Percentiles rank a stretch among this genome's conserved stretches.
phyloP scores from a whole-genome alignment of 2,113 vertebrate genomes.

The Ifrita kowaldi region DNA sequence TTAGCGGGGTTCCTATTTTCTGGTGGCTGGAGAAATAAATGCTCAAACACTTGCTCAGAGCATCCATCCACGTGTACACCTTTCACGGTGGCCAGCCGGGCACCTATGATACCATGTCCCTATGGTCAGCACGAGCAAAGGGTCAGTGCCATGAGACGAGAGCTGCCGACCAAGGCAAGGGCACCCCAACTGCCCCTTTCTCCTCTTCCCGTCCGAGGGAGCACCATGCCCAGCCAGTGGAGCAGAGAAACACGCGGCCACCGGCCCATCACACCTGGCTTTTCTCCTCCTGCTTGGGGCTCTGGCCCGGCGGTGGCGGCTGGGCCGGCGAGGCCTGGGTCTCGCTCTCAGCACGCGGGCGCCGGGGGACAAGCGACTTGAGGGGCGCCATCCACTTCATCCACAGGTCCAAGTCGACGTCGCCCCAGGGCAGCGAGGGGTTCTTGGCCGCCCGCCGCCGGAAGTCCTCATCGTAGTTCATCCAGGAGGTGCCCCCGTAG shows the following conservation, averaged over 20 bases:
- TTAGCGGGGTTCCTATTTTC: not conserved
- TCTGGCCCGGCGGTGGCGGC: not conserved
- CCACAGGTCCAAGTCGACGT: slow-evolving; percentile 62
- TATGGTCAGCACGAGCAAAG: accelerated
- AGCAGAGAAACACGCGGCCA: not conserved
- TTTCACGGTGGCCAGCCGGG: not conserved
- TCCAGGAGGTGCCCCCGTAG: slow-evolving; percentile 61
- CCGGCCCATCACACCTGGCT: slow-evolving; percentile 48
- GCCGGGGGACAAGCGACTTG: slow-evolving; percentile 36
- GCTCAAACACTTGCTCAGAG: not conserved
- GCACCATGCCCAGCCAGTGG: not conserved
- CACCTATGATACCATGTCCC: accelerated
- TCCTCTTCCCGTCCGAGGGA: not conserved
- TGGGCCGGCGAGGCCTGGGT: not conserved
- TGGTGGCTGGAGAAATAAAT: not conserved
- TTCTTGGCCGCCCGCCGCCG: slow-evolving; percentile 59
- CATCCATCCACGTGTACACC: not conserved
- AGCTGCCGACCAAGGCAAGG: not conserved
- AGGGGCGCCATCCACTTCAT: slow-evolving; percentile 66
- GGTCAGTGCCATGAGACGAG: accelerated
- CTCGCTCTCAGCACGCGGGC: not conserved
- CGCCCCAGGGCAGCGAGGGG: slow-evolving; percentile 52
- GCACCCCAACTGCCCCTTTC: not conserved
- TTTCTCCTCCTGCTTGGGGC: slow-evolving; percentile 48
- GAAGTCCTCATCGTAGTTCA: slow-evolving; percentile 64